Conservation (phyloP, 2,888 invertebrate species). For the Drosophila longiperda region DNA sequence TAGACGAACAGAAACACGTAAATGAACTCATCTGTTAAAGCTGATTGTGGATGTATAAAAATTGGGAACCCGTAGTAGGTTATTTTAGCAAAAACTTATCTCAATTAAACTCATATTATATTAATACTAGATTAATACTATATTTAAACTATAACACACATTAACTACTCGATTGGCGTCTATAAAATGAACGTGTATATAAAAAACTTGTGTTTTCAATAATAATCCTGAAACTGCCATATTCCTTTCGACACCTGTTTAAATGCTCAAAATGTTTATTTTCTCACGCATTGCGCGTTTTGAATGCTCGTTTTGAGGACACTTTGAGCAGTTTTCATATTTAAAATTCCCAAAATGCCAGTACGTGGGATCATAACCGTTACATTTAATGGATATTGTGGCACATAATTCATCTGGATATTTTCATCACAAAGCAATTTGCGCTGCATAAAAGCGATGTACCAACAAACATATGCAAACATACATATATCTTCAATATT, state of each 20-base stretch:
- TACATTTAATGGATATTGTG: conserved; percentile 73
- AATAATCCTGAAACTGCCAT: not conserved
- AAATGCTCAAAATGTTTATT: conserved; percentile 18
- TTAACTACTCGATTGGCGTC: not conserved
- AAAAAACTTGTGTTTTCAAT: not conserved
- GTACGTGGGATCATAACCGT: conserved; percentile 80
- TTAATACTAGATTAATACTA: too few species aligned
- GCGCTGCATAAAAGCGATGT: conserved; percentile 54
- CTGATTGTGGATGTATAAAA: too few species aligned
- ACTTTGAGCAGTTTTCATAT: conserved; percentile 76
- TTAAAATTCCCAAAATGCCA: conserved; percentile 82
- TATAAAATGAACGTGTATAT: not conserved
- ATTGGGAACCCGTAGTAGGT: too few species aligned
- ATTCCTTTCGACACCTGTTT: conserved; percentile 24
- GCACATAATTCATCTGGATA: conserved; percentile 56
- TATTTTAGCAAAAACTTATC: too few species aligned
- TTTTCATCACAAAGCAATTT: conserved; percentile 71
- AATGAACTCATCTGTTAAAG: too few species aligned
- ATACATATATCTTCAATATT: conserved; percentile 34
- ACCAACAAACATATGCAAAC: conserved; percentile 4
- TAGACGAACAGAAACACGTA: too few species aligned
- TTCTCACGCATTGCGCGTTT: conserved; percentile 33
- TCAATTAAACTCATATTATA: too few species aligned
- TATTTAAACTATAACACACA: not conserved
- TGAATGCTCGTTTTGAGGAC: conserved; percentile 72